Base-by-base conservation (phyloP, 2,888 invertebrate genomes). In the Hirtodrosophila duncani region DNA sequence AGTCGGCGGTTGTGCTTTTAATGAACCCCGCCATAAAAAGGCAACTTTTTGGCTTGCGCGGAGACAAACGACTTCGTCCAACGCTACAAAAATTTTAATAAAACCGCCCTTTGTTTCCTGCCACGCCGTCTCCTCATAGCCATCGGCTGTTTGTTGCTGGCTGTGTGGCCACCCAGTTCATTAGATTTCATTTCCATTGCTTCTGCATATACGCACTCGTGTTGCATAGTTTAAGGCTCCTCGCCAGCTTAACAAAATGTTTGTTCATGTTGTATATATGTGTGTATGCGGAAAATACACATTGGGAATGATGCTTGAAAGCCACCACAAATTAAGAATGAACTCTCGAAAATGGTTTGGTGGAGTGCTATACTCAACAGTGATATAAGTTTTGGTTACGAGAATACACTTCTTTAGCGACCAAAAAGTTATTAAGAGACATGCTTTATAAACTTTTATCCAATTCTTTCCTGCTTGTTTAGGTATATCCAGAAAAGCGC, bases 181-280 rank as follows among this genome's bases (percentile, higher is more conserved):
- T 41, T 29, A 27, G 20, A 24, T 31, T 56, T 41, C 50, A 50
- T 60, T 51, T 52, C 26, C 51, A 50, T 33, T 21, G 33, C 30
- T 23, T 9, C 27, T 27, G 27, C 21, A 18, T 6, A 21, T 27
- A 41, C 29, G 43, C 46, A 37, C 37, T 38, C 37, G 4, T 29
- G 18, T 46, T 53, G 58, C 80, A 80, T 80, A 77, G 77, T 75
- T 75, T 44, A 51, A 45, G 45, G 48, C 46, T 49, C 18, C 31
- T 43, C 9, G 8, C 8, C 16, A n/a, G n/a, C n/a, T n/a, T n/a
- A n/a, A n/a, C n/a, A n/a, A 31, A 14, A n/a, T n/a, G n/a, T n/a
- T n/a, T n/a, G n/a, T n/a, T n/a, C n/a, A n/a, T n/a, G 10, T 20
- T n/a, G 13, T 7, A 5, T n/a, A 16, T 10, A 10, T 29, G 4